Percentiles rank a stretch among this genome's conserved stretches.
Conservation (phyloP, 2,888 invertebrate genomes). For the Cistogaster globosa region DNA sequence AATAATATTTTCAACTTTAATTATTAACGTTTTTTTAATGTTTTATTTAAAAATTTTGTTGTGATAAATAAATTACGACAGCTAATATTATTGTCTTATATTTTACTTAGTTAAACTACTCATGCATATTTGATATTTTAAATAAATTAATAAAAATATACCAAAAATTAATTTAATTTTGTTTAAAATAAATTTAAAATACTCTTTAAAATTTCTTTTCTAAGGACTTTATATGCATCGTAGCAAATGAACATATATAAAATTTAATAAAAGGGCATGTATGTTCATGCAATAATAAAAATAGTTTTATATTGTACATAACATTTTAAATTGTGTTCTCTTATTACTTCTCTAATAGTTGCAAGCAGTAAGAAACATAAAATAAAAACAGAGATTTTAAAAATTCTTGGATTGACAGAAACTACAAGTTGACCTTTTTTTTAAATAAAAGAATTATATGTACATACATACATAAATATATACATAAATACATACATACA, state of each 20-base stretch:
- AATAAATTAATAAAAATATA: too few species aligned
- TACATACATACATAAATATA: background rate
- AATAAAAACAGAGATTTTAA: constrained; percentile 35
- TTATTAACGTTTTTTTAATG: too few species aligned
- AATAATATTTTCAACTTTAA: too few species aligned
- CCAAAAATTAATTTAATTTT: too few species aligned
- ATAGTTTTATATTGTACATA: background rate
- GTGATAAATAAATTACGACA: too few species aligned
- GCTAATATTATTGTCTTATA: background rate
- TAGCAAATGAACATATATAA: too few species aligned
- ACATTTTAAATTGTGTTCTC: background rate
- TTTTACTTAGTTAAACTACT: background rate
- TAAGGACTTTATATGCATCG: too few species aligned
- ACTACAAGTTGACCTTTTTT: constrained; percentile 28
- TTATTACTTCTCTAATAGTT: background rate
- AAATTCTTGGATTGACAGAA: constrained; percentile 54
- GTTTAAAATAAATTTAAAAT: too few species aligned
- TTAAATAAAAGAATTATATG: too few species aligned
- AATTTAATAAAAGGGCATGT: too few species aligned
- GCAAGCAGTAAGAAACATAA: background rate
- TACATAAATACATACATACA: background rate
- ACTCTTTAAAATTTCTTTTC: too few species aligned
- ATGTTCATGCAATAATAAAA: background rate
- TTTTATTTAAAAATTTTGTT: background rate
- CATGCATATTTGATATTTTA: too few species aligned